Evolutionary conservation across 2,797 vertebrate genomes (phyloP).

Genomic region (Mormyrus hasselquistii): DNA sequence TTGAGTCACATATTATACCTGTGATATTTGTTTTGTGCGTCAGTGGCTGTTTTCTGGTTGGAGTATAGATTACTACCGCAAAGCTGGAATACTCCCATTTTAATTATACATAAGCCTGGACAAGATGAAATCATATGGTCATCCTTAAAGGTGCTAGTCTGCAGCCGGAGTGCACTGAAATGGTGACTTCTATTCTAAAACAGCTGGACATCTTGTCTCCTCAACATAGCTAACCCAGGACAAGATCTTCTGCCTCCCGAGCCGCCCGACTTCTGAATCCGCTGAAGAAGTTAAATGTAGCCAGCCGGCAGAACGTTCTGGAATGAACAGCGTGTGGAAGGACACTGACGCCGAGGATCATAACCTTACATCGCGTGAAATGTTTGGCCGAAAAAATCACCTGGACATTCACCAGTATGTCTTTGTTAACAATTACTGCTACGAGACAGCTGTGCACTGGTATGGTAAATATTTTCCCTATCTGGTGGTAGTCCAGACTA

Average conservation of each 20-base stretch:
- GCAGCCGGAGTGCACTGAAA: neutral
- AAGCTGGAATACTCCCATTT: conserved; percentile 3
- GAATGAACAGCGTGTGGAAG: conserved; percentile 47
- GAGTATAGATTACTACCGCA: neutral
- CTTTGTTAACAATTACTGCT: conserved; percentile 84
- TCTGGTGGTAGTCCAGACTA: conserved; percentile 79
- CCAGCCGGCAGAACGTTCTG: conserved; percentile 52
- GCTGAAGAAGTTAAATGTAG: conserved; percentile 59
- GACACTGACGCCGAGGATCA: conserved; percentile 21
- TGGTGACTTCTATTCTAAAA: neutral
- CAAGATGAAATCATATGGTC: neutral
- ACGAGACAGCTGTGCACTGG: conserved; percentile 82
- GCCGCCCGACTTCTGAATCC: conserved; percentile 55
- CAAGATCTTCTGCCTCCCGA: conserved; percentile 82
- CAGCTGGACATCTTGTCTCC: neutral
- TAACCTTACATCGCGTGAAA: conserved; percentile 40
- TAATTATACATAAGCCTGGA: neutral
- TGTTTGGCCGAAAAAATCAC: conserved; percentile 71
- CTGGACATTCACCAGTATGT: conserved; percentile 84
- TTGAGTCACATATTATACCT: neutral
- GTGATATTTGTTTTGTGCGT: neutral
- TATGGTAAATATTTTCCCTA: conserved; percentile 89
- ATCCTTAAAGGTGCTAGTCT: neutral
- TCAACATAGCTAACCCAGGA: conserved; percentile 76
- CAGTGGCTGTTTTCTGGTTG: neutral